Conservation (phyloP, 2,888 invertebrate species). For the Rhaphigaster nebulosa region DNA sequence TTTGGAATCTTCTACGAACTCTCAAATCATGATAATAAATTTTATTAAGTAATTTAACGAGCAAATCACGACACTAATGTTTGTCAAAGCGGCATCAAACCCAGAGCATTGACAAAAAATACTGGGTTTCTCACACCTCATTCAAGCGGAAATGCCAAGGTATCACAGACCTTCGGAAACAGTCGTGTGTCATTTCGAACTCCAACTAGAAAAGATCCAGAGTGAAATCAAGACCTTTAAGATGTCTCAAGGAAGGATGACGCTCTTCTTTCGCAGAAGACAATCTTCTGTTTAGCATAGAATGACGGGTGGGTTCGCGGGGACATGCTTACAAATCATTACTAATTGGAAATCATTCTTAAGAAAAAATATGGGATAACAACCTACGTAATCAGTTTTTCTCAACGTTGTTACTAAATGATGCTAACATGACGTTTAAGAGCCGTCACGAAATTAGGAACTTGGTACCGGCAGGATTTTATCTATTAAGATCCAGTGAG, state of each 20-base stretch:
- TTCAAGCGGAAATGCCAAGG: constrained; percentile 4
- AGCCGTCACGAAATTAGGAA: too few relatives aligned
- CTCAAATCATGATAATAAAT: too few relatives aligned
- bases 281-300: constrained; percentile 20
- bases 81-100: background rate
- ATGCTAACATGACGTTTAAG: background rate
- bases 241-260: constrained; percentile 17
- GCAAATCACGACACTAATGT: background rate
- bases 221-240: constrained; percentile 20
- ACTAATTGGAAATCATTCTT: background rate
- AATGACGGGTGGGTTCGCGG: constrained; percentile 43
- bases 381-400: background rate
- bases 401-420: background rate
- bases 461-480: too few relatives aligned
- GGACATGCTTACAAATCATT: constrained; percentile 8
- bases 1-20: too few relatives aligned
- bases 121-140: background rate
- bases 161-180: background rate
- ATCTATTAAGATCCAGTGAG: too few relatives aligned
- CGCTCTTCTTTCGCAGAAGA: constrained; percentile 26
- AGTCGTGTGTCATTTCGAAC: background rate
- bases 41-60: too few relatives aligned
- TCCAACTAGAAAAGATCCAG: background rate
- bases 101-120: background rate
- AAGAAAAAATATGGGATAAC: background rate